Conservation (phyloP, 2,113 vertebrate species). For the Carollia perspicillata region DNA sequence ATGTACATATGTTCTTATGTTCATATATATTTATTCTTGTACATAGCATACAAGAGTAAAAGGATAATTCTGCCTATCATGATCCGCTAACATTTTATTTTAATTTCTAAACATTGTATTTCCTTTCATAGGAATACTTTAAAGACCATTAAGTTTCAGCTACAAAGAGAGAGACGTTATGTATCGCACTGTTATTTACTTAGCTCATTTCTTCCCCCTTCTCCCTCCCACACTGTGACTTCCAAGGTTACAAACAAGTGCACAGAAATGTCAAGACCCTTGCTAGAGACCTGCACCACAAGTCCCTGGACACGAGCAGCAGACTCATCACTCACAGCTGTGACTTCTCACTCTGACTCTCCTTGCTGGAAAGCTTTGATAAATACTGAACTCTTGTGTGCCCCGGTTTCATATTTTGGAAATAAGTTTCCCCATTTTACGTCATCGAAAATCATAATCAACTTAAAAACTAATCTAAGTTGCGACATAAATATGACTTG, state of each 20-base stretch:
- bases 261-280: conserved; percentile 28
- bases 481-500: neutral
- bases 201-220: neutral
- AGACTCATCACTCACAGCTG: neutral
- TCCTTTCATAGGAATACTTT: neutral
- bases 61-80: neutral
- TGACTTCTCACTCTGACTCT: neutral
- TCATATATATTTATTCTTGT: too few species aligned
- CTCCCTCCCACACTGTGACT: neutral
- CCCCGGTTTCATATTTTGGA: neutral
- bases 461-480: neutral
- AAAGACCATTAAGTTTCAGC: neutral
- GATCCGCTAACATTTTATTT: neutral
- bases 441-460: conserved; percentile 19
- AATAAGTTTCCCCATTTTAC: neutral
- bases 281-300: neutral
- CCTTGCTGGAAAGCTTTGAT: neutral
- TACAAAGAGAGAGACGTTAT: neutral
- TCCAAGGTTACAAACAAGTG: neutral
- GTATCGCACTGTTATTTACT: neutral
- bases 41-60: neutral
- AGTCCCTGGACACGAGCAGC: neutral
- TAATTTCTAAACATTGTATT: conserved; percentile 18
- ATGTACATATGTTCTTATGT: neutral
- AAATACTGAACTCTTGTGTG: neutral